phyloP scores from a whole-genome alignment of 2,888 invertebrate genomes.

The Gandaritis pyraliata region DNA sequence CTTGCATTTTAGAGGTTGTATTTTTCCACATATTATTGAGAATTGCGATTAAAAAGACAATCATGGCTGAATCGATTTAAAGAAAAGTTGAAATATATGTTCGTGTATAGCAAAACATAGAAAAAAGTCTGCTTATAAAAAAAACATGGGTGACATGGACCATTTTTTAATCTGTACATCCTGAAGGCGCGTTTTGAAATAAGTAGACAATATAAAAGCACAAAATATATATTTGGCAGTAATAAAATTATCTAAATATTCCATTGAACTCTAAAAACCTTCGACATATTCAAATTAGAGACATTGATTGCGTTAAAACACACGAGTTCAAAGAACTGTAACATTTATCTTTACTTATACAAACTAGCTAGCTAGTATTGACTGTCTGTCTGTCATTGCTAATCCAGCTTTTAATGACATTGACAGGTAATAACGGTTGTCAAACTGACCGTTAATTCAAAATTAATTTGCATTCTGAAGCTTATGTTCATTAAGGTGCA shows the following conservation, averaged over 20 bases:
- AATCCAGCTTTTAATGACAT: conserved; percentile 36
- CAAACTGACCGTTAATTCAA: conserved; percentile 38
- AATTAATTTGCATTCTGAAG: conserved; percentile 25
- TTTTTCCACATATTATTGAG: too few relatives aligned
- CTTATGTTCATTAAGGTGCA: conserved; percentile 5
- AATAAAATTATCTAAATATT: conserved; percentile 1
- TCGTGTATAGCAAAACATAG: too few relatives aligned
- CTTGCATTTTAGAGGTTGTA: too few relatives aligned
- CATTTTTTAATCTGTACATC: too few relatives aligned
- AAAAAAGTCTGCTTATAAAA: too few relatives aligned
- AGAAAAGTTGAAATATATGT: too few relatives aligned
- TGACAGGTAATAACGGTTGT: conserved; percentile 51
- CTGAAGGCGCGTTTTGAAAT: too few relatives aligned
- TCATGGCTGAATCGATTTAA: too few relatives aligned
- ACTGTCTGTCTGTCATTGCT: conserved; percentile 30
- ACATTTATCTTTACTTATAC: conserved; percentile 26
- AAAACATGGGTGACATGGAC: too few relatives aligned
- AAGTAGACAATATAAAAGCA: too few relatives aligned
- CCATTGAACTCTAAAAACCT: conserved; percentile 14
- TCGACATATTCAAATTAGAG: conserved; percentile 22
- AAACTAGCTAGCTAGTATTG: conserved; percentile 29
- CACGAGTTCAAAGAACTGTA: conserved; percentile 40
- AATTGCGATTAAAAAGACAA: too few relatives aligned
- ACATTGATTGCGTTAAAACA: conserved; percentile 19
- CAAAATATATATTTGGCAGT: too few relatives aligned